phyloP scores from a whole-genome alignment of 2,888 invertebrate species.

The Myopa tessellatipennis region DNA sequence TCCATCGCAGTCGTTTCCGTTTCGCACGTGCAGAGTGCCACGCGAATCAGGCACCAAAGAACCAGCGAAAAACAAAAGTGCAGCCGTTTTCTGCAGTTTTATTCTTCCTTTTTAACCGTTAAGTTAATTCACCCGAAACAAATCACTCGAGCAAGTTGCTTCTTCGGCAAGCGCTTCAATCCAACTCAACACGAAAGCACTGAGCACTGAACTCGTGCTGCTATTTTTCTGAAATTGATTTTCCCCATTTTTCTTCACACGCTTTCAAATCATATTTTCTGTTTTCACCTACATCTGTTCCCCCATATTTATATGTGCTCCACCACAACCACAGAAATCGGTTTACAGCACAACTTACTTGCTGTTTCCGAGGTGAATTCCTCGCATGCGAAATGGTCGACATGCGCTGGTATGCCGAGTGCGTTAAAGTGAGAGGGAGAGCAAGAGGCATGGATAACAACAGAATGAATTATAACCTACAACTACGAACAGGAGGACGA shows the following conservation, averaged over 20 bases:
- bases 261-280: background rate
- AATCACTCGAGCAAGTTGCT: slow-evolving; percentile 26
- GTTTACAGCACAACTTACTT: too few relatives aligned
- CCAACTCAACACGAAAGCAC: slow-evolving; percentile 26
- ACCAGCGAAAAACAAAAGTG: background rate
- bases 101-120: background rate
- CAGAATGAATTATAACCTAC: background rate
- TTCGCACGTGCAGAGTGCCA: background rate
- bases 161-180: slow-evolving; percentile 27
- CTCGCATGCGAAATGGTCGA: too few relatives aligned
- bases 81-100: background rate
- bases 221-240: slow-evolving; percentile 29
- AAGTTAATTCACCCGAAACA: slow-evolving; percentile 7
- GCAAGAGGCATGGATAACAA: background rate
- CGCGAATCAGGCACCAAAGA: too few relatives aligned
- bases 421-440: background rate
- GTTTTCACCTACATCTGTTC: background rate
- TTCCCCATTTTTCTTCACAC: slow-evolving; percentile 33
- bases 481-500: background rate
- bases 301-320: background rate
- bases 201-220: slow-evolving; percentile 4
- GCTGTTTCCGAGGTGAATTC: too few relatives aligned
- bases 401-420: background rate
- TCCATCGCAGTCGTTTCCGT: background rate
- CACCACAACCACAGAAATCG: background rate